Conservation (phyloP, 2,888 invertebrate genomes). For the Melanotus villosus region DNA sequence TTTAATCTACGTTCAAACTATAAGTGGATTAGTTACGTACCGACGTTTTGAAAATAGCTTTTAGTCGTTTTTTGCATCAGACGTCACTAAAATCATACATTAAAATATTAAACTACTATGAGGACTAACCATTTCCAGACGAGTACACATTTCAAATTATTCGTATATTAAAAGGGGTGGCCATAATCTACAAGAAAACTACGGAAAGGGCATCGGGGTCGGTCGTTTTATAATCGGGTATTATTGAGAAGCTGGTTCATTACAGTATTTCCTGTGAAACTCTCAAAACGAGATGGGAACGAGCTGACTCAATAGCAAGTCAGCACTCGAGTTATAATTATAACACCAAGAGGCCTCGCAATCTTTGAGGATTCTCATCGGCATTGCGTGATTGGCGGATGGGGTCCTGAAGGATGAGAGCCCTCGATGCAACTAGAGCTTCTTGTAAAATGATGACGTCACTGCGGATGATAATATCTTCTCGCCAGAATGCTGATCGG, state of each 20-base stretch:
- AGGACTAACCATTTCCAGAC: too few relatives aligned
- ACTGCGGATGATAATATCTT: constrained; percentile 45
- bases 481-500: constrained; percentile 48
- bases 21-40: too few relatives aligned
- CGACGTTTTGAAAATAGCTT: too few relatives aligned
- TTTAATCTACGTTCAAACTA: too few relatives aligned
- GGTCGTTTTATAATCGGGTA: constrained; percentile 23
- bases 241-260: constrained; percentile 33
- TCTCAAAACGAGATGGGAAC: constrained; percentile 22
- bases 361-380: constrained; percentile 41
- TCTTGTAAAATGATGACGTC: constrained; percentile 49
- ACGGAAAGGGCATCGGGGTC: constrained; percentile 5
- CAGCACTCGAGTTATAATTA: constrained; percentile 44
- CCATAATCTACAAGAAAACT: too few relatives aligned
- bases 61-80: too few relatives aligned
- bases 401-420: constrained; percentile 31
- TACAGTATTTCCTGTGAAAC: constrained; percentile 29
- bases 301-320: constrained; percentile 43
- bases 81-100: too few relatives aligned
- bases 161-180: too few relatives aligned
- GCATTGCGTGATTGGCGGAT: constrained; percentile 38
- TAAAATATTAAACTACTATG: too few relatives aligned
- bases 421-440: constrained; percentile 34
- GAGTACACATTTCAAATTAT: too few relatives aligned
- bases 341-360: constrained; percentile 41